Base-by-base conservation (phyloP, 2,888 invertebrate genomes). In the Ellobium chinense region DNA sequence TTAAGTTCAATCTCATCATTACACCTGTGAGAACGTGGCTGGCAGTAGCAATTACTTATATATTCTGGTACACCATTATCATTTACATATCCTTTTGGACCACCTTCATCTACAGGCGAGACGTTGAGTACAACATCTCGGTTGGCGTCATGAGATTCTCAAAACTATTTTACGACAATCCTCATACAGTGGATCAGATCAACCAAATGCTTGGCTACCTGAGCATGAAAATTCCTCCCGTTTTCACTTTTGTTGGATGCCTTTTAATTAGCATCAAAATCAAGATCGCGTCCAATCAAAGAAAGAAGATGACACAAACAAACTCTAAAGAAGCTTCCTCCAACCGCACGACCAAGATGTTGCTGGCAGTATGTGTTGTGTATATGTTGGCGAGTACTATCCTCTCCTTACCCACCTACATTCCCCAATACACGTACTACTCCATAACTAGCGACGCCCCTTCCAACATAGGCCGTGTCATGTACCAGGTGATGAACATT, bases 401-500 rank as follows among this genome's bases (percentile, higher is more conserved):
- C 18, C 27, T 72, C n/a, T 29, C 54, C 4, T 21, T 72, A 18
- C 72, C 72, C 37, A 46, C 54, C 7, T 56, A 56, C 72, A 29
- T 72, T 18, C 72, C 72, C 4, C 54, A 72, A 31, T 56, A 31
- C 21, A 27, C 31, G 29, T 18, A 9, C 29, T 72, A 72, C 72
- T 56, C 29, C 54, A 31, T 72, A 29, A 56, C 56, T 9, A 29
- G n/a, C 7, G 72, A 72, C 56, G 56, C 36, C 5, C 72, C 72
- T 12, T 34, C 27, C 56, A 72, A 72, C 56, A 3, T 72, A 5
- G 72, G 72, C 56, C 18, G 18, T 7, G n/a, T 72, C 54, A 31
- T 31, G 31, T 72, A 72, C 27, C 72, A 72, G 72, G 54, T 72
- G 56, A 72, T 72, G 37, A 72, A 72, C 31, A 46, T 72, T n/a